Evolutionary conservation across 2,113 vertebrate species (phyloP), one percentile per base, ranked within the genome.

Genomic region (Erinaceus europaeus): DNA sequence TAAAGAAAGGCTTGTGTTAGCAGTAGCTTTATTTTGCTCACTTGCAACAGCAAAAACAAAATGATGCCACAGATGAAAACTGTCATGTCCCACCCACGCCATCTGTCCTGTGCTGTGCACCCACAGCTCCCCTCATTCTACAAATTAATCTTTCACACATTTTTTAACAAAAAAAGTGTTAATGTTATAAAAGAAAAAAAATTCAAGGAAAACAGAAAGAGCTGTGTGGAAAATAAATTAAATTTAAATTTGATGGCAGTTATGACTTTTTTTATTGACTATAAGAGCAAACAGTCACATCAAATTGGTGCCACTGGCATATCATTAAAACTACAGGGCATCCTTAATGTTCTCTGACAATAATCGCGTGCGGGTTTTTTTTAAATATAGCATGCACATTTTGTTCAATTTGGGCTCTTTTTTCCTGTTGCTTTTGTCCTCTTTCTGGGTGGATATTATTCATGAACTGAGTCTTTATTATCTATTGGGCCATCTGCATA

Each of bases 121-220:
- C 97, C 97, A 96, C 97, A 97, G 96, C 95, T 96, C 96, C 97
- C 96, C 96, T 97, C 97, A 95, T 97, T 97, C 97, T 96, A 97
- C 97, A 98, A 97, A 98, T 98, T 98, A 98, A 98, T 98, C 97
- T 97, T 98, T 97, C 97, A 97, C 97, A 98, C 97, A 96, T 98
- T 97, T 97, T 97, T 96, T 97, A 97, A 97, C 96, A 96, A 97
- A 97, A 97, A 97, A 97, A 96, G 97, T 98, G 97, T 97, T 97
- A 97, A 97, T 97, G 97, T 97, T 98, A 97, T 97, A 97, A 97
- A 97, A 96, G 96, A 97, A 95, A 96, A 95, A 85, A 91, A 96
- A 97, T 96, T 94, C 96, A 97, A 97, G 97, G 97, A 97, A 98
- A 98, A 98, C 97, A 97, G 95, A 96, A 95, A 97, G 95, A 95